A percentile compares a stretch with the other conserved stretches of the same genome.
Conservation (phyloP, 1,140 invertebrate genomes). For the Eriosoma lanigerum region DNA sequence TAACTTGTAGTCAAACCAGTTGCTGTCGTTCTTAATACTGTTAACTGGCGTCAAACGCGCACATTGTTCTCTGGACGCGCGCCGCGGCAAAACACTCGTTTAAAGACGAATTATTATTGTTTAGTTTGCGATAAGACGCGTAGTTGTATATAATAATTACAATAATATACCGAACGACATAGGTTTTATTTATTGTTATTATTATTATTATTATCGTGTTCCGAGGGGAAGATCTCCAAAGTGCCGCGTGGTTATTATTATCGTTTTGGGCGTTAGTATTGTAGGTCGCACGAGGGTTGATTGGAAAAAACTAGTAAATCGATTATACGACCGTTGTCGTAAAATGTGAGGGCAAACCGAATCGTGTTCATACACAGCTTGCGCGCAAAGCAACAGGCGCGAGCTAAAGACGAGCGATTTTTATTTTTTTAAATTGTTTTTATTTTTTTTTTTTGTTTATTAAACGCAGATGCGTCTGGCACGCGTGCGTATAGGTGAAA, state of each 20-base stretch:
- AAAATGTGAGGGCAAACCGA: neutral
- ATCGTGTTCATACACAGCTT: neutral
- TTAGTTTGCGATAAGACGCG: slow-evolving; percentile 8
- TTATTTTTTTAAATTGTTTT: neutral
- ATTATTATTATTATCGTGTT: too few relatives aligned
- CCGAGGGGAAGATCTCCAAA: neutral
- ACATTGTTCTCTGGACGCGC: too few relatives aligned
- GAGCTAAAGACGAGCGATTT: neutral
- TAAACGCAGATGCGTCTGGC: slow-evolving; percentile 26
- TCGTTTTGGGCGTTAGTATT: neutral
- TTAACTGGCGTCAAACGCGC: too few relatives aligned
- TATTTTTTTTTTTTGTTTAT: slow-evolving; percentile 3
- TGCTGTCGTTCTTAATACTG: neutral
- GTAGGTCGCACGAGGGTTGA: slow-evolving; percentile 13
- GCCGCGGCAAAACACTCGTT: neutral
- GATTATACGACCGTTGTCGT: slow-evolving; percentile 45
- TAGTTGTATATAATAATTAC: neutral
- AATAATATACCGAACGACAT: neutral
- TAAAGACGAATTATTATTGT: neutral
- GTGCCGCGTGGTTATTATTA: slow-evolving; percentile 11
- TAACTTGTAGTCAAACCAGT: neutral
- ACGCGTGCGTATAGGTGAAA: neutral
- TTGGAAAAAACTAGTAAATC: slow-evolving; percentile 29
- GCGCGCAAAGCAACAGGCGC: slow-evolving; percentile 39
- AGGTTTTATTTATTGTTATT: neutral